phyloP scores from a whole-genome alignment of 2,888 invertebrate species.

The Phanerotoma sp. region DNA sequence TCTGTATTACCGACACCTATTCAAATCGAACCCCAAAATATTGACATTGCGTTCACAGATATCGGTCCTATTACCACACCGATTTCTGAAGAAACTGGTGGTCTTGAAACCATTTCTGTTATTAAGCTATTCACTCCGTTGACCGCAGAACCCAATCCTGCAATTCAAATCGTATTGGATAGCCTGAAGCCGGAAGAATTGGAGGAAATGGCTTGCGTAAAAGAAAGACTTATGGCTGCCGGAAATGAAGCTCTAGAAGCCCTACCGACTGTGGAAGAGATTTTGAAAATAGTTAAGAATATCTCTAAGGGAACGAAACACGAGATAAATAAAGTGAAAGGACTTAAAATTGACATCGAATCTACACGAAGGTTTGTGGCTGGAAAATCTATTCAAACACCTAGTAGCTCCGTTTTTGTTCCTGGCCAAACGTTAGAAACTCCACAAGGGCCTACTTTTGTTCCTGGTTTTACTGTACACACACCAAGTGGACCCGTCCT shows the following conservation, averaged over 20 bases:
- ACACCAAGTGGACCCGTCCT: conserved; percentile 69
- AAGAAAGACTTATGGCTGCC: conserved; percentile 62
- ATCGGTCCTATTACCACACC: conserved; percentile 52
- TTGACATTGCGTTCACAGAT: conserved; percentile 57
- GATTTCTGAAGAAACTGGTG: conserved; percentile 60
- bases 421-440: conserved; percentile 76
- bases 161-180: conserved; percentile 59
- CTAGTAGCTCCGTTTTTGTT: conserved; percentile 70
- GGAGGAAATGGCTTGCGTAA: conserved; percentile 64
- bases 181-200: conserved; percentile 63
- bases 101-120: conserved; percentile 66
- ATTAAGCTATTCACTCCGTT: conserved; percentile 65
- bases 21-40: conserved; percentile 60
- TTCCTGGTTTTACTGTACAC: conserved; percentile 72
- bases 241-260: conserved; percentile 60
- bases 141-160: conserved; percentile 59
- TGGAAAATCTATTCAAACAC: conserved; percentile 72
- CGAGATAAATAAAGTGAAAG: conserved; percentile 65
- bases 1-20: conserved; percentile 59
- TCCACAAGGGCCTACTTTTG: conserved; percentile 68
- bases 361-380: conserved; percentile 70
- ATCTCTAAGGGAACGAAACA: conserved; percentile 64
- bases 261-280: conserved; percentile 66
- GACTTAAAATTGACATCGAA: conserved; percentile 66
- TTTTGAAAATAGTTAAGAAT: conserved; percentile 63